phyloP scores from a whole-genome alignment of 2,797 vertebrate genomes.

The Tolypeutes matacus region DNA sequence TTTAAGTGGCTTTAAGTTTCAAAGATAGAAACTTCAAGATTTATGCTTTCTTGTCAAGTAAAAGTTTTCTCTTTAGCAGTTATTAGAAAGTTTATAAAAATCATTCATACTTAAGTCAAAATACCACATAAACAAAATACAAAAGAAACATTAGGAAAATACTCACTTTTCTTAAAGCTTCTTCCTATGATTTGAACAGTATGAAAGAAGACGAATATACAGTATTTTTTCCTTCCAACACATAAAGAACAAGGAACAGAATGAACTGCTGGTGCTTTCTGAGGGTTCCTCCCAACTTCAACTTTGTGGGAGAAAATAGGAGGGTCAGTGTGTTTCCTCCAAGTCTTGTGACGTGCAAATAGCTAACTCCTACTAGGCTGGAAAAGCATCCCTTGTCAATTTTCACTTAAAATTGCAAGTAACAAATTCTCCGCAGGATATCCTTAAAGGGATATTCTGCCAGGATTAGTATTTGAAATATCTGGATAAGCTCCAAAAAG shows the following conservation, averaged over 20 bases:
- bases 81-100: slow-evolving; percentile 45
- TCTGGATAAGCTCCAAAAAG: slow-evolving; percentile 66
- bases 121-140: neutral
- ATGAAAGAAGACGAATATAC: slow-evolving; percentile 78
- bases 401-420: slow-evolving; percentile 73
- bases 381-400: slow-evolving; percentile 79
- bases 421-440: slow-evolving; percentile 75
- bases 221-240: slow-evolving; percentile 69
- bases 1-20: slow-evolving; percentile 8
- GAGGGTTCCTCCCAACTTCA: slow-evolving; percentile 82
- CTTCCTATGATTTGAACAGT: slow-evolving; percentile 74
- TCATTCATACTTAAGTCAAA: slow-evolving; percentile 7
- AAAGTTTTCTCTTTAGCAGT: slow-evolving; percentile 39
- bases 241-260: slow-evolving; percentile 79
- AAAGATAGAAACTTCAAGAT: slow-evolving; percentile 1
- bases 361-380: slow-evolving; percentile 82
- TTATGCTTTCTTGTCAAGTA: neutral
- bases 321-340: slow-evolving; percentile 85
- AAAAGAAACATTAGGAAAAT: slow-evolving; percentile 66
- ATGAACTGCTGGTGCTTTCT: slow-evolving; percentile 74
- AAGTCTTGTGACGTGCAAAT: slow-evolving; percentile 81
- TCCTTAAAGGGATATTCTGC: slow-evolving; percentile 83
- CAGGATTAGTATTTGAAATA: slow-evolving; percentile 54
- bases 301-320: slow-evolving; percentile 78
- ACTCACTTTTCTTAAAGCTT: slow-evolving; percentile 86